Evolutionary conservation across 37 sponge, comb jelly and placozoan species (phyloP), one percentile per base, ranked within the genome.

Genomic region (Crambe crambe): DNA sequence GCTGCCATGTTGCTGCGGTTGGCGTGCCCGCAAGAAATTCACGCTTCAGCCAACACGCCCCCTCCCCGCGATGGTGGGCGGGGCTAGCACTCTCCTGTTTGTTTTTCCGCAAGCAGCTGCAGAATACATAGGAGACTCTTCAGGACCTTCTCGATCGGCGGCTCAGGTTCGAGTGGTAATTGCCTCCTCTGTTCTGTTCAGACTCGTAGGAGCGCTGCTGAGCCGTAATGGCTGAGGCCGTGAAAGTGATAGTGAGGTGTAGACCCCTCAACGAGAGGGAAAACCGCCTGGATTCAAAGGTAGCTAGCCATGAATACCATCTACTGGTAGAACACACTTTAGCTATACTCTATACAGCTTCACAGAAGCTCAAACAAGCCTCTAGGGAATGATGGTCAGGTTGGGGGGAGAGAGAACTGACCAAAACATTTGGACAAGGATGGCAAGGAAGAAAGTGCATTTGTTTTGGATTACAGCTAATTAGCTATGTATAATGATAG

Each of bases 241-340:
- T 98, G 29, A 95, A 89, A 59, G 98, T 98, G 35, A 93, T 98
- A 17, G 96, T 95, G 30, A 78, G 98, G 12, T 98, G 98, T 72
- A 82, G 98, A 20, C 98, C 98, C 21, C 56, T 95, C 70, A 98
- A 98, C 73, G 81, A 90, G 65, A 78, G 98, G 47, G 98, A 98
- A 58, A 73, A 78, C 17, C 80, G 90, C 17, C 77, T 98, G 58
- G 80, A 82, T 47, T 98, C 94, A 68, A 72, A 81, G 58, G 83
- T 83, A 51, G n/a, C n/a, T n/a, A n/a, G n/a, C n/a, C n/a, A n/a
- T n/a, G n/a, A n/a, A n/a, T n/a, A n/a, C n/a, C n/a, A n/a, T n/a
- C n/a, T n/a, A n/a, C n/a, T n/a, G n/a, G n/a, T n/a, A n/a, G n/a
- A n/a, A n/a, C n/a, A n/a, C n/a, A n/a, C n/a, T n/a, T n/a, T n/a